phyloP scores from a whole-genome alignment of 1,140 invertebrate species.

The Dufourea novaeangliae region DNA sequence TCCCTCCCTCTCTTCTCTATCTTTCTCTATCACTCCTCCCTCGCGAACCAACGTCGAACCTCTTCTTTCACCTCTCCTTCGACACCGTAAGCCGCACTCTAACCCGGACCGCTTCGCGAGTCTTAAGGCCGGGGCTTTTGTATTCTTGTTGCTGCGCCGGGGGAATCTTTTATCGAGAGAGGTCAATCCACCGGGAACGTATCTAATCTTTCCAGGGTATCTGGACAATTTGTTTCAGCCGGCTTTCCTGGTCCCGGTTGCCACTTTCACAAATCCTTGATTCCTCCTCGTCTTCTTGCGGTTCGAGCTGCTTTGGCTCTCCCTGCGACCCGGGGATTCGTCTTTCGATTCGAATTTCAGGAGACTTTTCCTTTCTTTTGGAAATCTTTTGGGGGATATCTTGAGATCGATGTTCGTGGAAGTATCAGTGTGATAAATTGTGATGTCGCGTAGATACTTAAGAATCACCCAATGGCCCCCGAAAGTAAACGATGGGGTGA shows the following conservation, averaged over 20 bases:
- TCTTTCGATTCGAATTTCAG: background rate
- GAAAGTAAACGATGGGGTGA: background rate
- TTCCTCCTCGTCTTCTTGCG: constrained; percentile 4
- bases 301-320: too few relatives aligned
- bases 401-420: background rate
- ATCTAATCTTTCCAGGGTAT: constrained; percentile 53
- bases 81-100: constrained; percentile 56
- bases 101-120: constrained; percentile 55
- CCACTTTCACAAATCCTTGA: constrained; percentile 36
- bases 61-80: constrained; percentile 61
- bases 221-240: constrained; percentile 45
- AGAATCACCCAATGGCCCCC: background rate
- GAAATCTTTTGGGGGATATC: background rate
- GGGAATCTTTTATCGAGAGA: constrained; percentile 39
- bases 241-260: constrained; percentile 36
- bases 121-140: constrained; percentile 45
- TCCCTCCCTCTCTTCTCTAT: background rate
- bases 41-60: constrained; percentile 20
- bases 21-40: too few relatives aligned
- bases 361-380: too few relatives aligned
- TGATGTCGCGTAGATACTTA: too few relatives aligned
- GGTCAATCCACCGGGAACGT: constrained; percentile 44
- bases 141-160: constrained; percentile 31
- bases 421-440: too few relatives aligned
- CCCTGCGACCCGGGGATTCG: too few relatives aligned